These are phyloP conservation scores for Caenorhabditis auriculariae DNA, from an alignment of 2,888 invertebrate species.

Conservation along the genomic window DNA sequence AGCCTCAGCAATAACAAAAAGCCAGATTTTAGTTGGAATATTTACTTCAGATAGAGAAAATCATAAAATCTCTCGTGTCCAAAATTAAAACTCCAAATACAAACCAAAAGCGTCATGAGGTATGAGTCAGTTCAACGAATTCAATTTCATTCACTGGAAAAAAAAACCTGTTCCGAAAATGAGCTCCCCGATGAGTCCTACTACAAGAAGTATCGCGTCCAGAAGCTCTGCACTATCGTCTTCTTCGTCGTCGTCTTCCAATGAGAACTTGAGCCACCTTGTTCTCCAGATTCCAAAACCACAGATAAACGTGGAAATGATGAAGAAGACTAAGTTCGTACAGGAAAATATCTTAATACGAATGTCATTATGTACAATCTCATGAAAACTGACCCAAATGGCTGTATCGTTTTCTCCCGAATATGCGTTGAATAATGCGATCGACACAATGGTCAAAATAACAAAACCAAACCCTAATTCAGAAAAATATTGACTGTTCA, in stretches of 20 bases:
- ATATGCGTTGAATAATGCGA: conserved; percentile 46
- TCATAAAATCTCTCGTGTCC: no score
- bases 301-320: conserved; percentile 34
- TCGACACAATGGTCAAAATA: conserved; percentile 37
- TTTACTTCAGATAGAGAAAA: no score
- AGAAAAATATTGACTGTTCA: neutral
- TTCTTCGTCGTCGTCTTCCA: conserved; percentile 38
- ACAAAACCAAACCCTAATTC: conserved; percentile 33
- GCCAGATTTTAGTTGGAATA: no score
- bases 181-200: conserved; percentile 46
- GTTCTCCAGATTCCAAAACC: conserved; percentile 42
- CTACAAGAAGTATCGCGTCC: conserved; percentile 43
- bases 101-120: no score
- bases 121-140: no score
- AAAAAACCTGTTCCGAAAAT: conserved; percentile 34
- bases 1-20: no score
- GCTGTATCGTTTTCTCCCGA: conserved; percentile 33
- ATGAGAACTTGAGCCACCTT: conserved; percentile 36
- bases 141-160: neutral
- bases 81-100: no score
- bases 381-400: conserved; percentile 28
- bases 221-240: conserved; percentile 48
- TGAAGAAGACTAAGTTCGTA: conserved; percentile 42
- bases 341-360: conserved; percentile 14
- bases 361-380: neutral